Conservation (phyloP, 2,888 invertebrate genomes). For the Pheosia gnoma region DNA sequence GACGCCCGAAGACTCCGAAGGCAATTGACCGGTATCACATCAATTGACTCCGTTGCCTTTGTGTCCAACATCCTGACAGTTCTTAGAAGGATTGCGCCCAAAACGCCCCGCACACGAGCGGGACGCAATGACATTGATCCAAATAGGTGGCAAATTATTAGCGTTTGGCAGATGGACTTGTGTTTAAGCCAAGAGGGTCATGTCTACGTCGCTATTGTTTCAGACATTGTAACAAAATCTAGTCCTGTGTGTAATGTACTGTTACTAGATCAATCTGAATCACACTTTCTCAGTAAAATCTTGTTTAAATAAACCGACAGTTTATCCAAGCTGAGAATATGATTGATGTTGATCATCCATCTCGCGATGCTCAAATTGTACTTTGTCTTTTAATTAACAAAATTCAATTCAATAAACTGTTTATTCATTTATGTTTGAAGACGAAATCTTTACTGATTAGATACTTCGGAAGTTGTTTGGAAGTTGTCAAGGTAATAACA, state of each 20-base stretch:
- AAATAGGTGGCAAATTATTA: slow-evolving; percentile 15
- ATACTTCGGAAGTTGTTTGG: too few relatives aligned
- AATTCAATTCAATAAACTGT: background rate
- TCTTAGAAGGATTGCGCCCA: slow-evolving; percentile 13
- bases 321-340: background rate
- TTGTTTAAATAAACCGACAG: background rate
- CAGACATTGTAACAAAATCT: slow-evolving; percentile 18
- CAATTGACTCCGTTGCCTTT: slow-evolving; percentile 14
- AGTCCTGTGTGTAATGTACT: slow-evolving; percentile 6
- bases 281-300: background rate
- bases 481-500: too few relatives aligned
- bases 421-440: background rate
- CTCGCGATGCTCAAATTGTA: background rate
- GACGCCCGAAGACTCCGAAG: slow-evolving; percentile 22
- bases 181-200: slow-evolving; percentile 33
- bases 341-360: slow-evolving; percentile 3
- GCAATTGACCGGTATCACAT: slow-evolving; percentile 43
- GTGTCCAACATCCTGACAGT: slow-evolving; percentile 14
- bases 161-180: slow-evolving; percentile 28
- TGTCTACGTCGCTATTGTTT: slow-evolving; percentile 7
- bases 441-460: too few relatives aligned
- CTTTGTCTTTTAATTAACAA: background rate
- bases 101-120: background rate
- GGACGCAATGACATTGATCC: slow-evolving; percentile 11
- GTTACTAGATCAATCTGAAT: background rate